Evolutionary conservation across 2,113 vertebrate species (phyloP).

Genomic region (Agelaius phoeniceus): DNA sequence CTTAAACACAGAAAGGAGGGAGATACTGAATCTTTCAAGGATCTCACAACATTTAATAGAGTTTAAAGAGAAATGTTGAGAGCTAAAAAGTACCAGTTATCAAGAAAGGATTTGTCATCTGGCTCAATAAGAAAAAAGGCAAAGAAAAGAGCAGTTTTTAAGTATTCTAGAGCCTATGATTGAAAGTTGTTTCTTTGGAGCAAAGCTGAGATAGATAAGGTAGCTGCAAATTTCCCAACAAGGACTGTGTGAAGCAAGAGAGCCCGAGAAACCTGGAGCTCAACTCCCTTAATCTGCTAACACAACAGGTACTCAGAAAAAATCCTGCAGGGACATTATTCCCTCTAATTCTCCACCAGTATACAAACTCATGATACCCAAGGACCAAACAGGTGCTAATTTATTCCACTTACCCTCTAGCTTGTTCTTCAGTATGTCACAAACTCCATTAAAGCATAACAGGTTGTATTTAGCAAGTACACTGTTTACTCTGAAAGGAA

Average conservation of each 20-base stretch:
- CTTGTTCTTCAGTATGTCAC: neutral
- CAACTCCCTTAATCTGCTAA: neutral
- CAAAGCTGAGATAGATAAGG: neutral
- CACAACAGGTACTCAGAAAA: neutral
- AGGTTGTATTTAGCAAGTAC: neutral
- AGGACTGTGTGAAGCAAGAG: neutral
- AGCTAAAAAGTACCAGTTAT: neutral
- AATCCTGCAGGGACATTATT: neutral
- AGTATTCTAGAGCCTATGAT: neutral
- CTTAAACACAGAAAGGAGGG: neutral
- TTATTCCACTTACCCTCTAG: neutral
- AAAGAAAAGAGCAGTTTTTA: neutral
- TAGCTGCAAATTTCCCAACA: neutral
- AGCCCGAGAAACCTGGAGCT: neutral
- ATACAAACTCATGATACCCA: neutral
- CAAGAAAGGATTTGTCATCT: neutral
- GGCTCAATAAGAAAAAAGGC: neutral
- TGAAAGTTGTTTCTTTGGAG: neutral
- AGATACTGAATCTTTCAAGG: neutral
- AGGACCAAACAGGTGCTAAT: neutral
- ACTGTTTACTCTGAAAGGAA: neutral
- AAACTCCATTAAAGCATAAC: neutral
- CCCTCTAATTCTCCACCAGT: neutral
- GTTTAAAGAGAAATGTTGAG: neutral
- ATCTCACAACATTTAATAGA: neutral